Conservation (phyloP, 2,888 invertebrate species). For the Stegana nigrithorax region DNA sequence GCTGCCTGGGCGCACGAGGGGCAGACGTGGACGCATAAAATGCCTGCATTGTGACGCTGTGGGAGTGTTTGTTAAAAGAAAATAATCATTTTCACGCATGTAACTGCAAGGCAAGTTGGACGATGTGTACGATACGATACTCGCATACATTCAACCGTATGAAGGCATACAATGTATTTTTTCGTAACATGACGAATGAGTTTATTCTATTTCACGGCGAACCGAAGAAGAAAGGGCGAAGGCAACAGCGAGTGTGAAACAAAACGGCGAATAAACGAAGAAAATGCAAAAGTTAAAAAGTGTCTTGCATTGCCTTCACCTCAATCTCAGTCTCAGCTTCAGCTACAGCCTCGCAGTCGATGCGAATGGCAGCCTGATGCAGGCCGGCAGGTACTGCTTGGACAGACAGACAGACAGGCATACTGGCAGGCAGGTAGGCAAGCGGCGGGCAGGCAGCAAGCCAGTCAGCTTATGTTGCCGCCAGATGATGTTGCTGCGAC, state of each 20-base stretch:
- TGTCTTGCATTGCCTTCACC: slow-evolving; percentile 18
- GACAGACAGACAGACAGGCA: slow-evolving; percentile 26
- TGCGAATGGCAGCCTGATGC: slow-evolving; percentile 12
- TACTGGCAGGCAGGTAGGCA: slow-evolving; percentile 24
- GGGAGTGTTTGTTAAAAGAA: not conserved
- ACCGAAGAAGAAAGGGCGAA: slow-evolving; percentile 18
- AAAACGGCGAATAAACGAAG: not conserved
- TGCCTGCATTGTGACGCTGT: slow-evolving; percentile 14
- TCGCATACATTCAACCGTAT: too few species aligned
- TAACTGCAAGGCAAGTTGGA: slow-evolving; percentile 45
- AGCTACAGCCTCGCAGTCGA: too few species aligned
- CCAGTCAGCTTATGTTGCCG: not conserved
- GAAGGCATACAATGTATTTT: slow-evolving; percentile 47
- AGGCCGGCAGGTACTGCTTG: too few species aligned
- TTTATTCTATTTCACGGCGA: slow-evolving; percentile 56
- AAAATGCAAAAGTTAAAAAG: slow-evolving; percentile 29
- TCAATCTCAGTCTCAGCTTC: slow-evolving; percentile 19
- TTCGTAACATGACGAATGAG: slow-evolving; percentile 59
- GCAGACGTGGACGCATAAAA: slow-evolving; percentile 2
- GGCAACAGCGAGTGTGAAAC: not conserved
- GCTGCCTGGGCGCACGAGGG: too few species aligned
- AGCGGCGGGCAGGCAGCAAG: slow-evolving; percentile 13
- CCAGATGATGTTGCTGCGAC: slow-evolving; percentile 1
- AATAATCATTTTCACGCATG: slow-evolving; percentile 55
- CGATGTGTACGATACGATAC: slow-evolving; percentile 30